Evolutionary conservation across 2,888 invertebrate genomes (phyloP).

Genomic region (Merodon equestris): DNA sequence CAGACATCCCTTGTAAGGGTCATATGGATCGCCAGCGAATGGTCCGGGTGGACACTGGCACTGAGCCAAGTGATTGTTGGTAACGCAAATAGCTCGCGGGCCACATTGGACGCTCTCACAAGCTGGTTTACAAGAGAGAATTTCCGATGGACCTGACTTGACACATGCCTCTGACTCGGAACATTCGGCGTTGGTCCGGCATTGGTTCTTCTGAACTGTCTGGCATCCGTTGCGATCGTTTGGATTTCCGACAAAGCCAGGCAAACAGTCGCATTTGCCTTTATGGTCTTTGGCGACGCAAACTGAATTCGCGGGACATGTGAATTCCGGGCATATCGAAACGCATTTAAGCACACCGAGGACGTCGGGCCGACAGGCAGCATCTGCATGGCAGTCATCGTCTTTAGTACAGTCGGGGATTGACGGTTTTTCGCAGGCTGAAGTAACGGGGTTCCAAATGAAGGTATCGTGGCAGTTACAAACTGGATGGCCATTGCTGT

Average conservation of each 20-base stretch:
- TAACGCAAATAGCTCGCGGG: slow-evolving; percentile 91
- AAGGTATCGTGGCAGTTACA: slow-evolving; percentile 90
- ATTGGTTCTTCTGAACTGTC: slow-evolving; percentile 85
- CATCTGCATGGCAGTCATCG: slow-evolving; percentile 84
- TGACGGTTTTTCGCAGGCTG: slow-evolving; percentile 91
- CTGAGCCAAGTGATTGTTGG: slow-evolving; percentile 92
- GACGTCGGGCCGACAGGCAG: slow-evolving; percentile 90
- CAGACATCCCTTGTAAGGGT: slow-evolving; percentile 86
- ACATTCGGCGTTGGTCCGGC: slow-evolving; percentile 89
- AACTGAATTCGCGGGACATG: slow-evolving; percentile 90
- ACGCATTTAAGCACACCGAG: slow-evolving; percentile 91
- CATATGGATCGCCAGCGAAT: slow-evolving; percentile 91
- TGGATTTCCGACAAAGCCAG: slow-evolving; percentile 92
- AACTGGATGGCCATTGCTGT: slow-evolving; percentile 84
- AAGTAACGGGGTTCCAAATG: slow-evolving; percentile 90
- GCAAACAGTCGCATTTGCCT: slow-evolving; percentile 90
- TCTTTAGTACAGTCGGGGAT: slow-evolving; percentile 89
- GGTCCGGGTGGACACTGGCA: slow-evolving; percentile 94
- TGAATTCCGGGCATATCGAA: slow-evolving; percentile 88
- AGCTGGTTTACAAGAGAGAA: slow-evolving; percentile 86
- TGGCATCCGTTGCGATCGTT: slow-evolving; percentile 93
- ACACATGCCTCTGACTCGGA: slow-evolving; percentile 90
- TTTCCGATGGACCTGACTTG: slow-evolving; percentile 80
- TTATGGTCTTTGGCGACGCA: slow-evolving; percentile 87
- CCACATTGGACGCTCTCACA: slow-evolving; percentile 90